phyloP scores from a whole-genome alignment of 2,888 invertebrate genomes.

The Rotaria macrura region DNA sequence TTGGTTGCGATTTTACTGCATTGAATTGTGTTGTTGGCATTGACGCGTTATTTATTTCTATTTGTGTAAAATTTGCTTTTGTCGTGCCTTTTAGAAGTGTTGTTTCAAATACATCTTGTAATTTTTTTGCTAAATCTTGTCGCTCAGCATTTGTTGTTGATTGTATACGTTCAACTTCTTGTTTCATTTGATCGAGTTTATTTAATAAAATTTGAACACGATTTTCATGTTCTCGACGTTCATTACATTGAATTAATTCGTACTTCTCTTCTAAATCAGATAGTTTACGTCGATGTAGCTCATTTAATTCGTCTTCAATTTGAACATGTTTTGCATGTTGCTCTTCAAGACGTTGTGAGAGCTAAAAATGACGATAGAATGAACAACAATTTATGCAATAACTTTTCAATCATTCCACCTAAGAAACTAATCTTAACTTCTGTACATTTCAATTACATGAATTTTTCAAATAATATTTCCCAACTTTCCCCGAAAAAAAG shows the following conservation, averaged over 20 bases:
- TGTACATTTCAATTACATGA: too few relatives aligned
- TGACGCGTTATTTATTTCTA: neutral
- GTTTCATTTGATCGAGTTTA: conserved; percentile 2
- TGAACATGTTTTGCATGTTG: neutral
- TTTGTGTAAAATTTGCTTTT: neutral
- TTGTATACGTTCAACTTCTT: neutral
- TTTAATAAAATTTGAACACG: neutral
- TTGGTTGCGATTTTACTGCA: neutral
- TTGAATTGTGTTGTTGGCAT: neutral
- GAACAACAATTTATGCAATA: too few relatives aligned
- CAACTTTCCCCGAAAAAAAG: too few relatives aligned
- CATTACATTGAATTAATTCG: neutral
- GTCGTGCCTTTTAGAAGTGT: neutral
- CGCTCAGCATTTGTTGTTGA: neutral
- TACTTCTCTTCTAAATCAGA: neutral
- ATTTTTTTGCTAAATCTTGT: conserved; percentile 12
- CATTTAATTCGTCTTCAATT: neutral
- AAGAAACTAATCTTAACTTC: too few relatives aligned
- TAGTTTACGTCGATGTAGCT: conserved; percentile 3
- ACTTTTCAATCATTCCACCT: too few relatives aligned
- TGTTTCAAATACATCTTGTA: conserved; percentile 17
- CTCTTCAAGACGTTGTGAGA: neutral
- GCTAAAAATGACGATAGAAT: neutral
- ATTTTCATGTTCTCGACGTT: neutral
- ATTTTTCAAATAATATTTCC: too few relatives aligned